A percentile compares a stretch with the other conserved stretches of the same genome.
These are phyloP conservation scores for Drosophila buzzatii DNA, from an alignment of 2,888 invertebrate species.

Conservation along the genomic window DNA sequence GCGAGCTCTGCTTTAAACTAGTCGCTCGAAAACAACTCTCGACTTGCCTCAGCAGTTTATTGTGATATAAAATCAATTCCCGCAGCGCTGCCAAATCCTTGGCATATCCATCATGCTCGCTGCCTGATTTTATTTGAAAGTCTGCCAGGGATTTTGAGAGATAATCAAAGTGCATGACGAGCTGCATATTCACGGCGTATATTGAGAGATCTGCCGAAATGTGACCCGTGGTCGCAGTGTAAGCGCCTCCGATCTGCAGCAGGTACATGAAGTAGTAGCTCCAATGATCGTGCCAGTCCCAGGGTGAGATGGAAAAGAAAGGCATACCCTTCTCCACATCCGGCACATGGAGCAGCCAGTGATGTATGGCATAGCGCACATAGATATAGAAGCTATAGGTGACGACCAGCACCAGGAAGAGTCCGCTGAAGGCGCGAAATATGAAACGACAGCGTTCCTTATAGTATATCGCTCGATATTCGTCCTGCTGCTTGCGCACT, in stretches of 20 bases:
- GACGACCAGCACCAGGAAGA: conserved; percentile 13
- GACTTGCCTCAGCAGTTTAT: conserved; percentile 38
- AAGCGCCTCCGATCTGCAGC: conserved; percentile 57
- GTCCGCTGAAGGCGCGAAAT: conserved; percentile 29
- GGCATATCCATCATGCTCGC: background rate
- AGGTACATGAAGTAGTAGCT: conserved; percentile 60
- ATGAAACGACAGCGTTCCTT: conserved; percentile 21
- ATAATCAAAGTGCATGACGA: conserved; percentile 78
- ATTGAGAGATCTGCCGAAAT: conserved; percentile 73
- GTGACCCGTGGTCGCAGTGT: conserved; percentile 55
- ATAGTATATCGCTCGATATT: conserved; percentile 29
- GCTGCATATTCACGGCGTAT: conserved; percentile 64
- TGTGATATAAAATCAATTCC: conserved; percentile 40
- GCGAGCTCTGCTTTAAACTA: no score
- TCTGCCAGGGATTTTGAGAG: conserved; percentile 32
- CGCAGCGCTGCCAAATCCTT: conserved; percentile 22
- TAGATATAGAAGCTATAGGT: conserved; percentile 34
- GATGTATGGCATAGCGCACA: conserved; percentile 28
- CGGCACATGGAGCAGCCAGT: conserved; percentile 26
- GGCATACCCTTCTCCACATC: conserved; percentile 38
- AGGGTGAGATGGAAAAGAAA: conserved; percentile 45
- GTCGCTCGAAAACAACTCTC: background rate
- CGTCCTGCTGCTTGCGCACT: conserved; percentile 21
- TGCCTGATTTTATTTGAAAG: conserved; percentile 3
- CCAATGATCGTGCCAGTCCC: conserved; percentile 50